phyloP scores from a whole-genome alignment of 2,113 vertebrate species.

The Pterocles orientalis region DNA sequence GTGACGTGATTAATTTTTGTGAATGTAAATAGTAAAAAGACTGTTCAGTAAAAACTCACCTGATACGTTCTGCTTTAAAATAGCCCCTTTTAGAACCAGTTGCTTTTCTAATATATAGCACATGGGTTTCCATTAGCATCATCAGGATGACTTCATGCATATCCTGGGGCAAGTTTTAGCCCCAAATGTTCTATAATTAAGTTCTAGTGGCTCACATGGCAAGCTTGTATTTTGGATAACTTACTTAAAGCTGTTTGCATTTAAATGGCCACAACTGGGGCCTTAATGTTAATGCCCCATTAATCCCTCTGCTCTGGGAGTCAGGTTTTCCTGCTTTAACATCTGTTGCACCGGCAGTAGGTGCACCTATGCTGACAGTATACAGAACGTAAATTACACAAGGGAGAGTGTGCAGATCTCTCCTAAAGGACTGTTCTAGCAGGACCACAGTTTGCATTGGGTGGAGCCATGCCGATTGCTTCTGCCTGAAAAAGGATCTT shows the following conservation, averaged over 20 bases:
- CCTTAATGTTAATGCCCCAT: slow-evolving; percentile 24
- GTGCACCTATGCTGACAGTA: not conserved
- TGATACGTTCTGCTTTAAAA: not conserved
- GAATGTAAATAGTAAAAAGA: not conserved
- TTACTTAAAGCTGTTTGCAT: slow-evolving; percentile 22
- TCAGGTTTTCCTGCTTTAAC: slow-evolving; percentile 25
- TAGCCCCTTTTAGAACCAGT: not conserved
- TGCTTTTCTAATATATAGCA: not conserved
- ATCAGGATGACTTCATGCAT: not conserved
- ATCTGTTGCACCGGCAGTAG: slow-evolving; percentile 38
- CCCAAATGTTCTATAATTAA: slow-evolving; percentile 5
- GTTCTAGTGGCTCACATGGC: not conserved
- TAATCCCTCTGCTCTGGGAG: not conserved
- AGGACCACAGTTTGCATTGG: not conserved
- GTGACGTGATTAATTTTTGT: not conserved
- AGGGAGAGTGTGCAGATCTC: not conserved
- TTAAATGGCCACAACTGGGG: not conserved
- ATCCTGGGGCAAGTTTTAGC: slow-evolving; percentile 15
- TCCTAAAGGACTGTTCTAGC: not conserved
- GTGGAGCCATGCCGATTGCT: not conserved
- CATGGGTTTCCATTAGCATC: not conserved
- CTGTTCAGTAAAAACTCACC: not conserved
- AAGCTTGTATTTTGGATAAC: slow-evolving; percentile 9
- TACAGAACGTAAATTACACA: not conserved
- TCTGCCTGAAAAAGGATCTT: not conserved